Evolutionary conservation across 2,797 vertebrate species (phyloP).

Genomic region (Yasuhikotakia modesta): DNA sequence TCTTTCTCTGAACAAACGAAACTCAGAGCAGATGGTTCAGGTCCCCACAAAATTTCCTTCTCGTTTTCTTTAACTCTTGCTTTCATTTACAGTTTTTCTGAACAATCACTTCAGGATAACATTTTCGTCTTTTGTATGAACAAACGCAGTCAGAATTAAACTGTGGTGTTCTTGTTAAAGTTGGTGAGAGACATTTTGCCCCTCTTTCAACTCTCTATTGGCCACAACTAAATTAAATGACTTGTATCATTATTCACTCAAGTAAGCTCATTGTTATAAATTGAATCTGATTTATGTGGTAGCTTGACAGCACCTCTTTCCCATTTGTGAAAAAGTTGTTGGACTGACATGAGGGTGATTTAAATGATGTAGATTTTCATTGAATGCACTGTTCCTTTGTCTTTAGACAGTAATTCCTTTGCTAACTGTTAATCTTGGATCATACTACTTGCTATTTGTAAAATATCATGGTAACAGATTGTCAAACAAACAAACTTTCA

Average conservation of each 20-base stretch:
- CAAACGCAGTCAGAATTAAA: not conserved
- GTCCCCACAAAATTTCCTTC: constrained; percentile 54
- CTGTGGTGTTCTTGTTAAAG: not conserved
- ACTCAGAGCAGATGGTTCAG: constrained; percentile 69
- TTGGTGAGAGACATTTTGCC: not conserved
- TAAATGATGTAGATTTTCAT: not conserved
- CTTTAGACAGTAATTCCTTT: not conserved
- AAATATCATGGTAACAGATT: not conserved
- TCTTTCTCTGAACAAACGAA: constrained; percentile 40
- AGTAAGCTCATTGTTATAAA: constrained; percentile 46
- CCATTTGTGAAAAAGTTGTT: not conserved
- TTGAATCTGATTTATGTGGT: constrained; percentile 64
- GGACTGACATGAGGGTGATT: not conserved
- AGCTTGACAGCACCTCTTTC: constrained; percentile 37
- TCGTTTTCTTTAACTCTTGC: not conserved
- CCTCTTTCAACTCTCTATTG: too few species aligned
- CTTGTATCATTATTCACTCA: constrained; percentile 51
- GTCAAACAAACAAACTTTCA: not conserved
- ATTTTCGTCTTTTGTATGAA: not conserved
- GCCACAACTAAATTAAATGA: too few species aligned
- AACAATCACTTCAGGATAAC: not conserved
- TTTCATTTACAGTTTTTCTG: not conserved
- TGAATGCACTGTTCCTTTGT: not conserved
- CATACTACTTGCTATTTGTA: too few species aligned
- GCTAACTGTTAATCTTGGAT: not conserved